Evolutionary conservation across 1,140 invertebrate species (phyloP), one percentile per base, ranked within the genome.

Genomic region (Philotrypesis tridentata): DNA sequence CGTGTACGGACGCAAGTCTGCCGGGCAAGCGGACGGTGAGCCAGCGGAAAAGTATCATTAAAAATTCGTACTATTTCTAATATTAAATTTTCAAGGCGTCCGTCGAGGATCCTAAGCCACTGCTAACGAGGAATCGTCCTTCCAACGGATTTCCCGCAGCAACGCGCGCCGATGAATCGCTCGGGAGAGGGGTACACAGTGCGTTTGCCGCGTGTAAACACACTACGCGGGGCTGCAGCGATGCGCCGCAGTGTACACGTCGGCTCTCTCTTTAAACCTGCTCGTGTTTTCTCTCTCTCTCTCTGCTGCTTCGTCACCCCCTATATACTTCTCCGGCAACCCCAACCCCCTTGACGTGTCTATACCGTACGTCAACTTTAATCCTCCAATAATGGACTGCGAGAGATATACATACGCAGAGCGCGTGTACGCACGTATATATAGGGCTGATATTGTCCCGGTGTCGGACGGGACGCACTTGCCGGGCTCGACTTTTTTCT

Each of bases 181-280:
- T 87, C 78, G 61, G 82, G 82, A n/a, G n/a, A n/a, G n/a, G n/a
- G n/a, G n/a, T n/a, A n/a, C n/a, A n/a, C n/a, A n/a, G n/a, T n/a
- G 83, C 84, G 86, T 88, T 88, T 88, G 73, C 85, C 84, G n/a
- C n/a, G 67, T 87, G 87, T 85, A 88, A 88, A 88, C 87, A 88
- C 77, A 80, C 84, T 71, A 71, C 70, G 77, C 74, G 63, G 75
- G 82, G 82, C 79, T n/a, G 75, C 76, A 61, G 61, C 37, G 40
- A 70, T 78, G 76, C 40, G 25, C 40, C 48, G 12, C 65, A 70
- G 27, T 60, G 55, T 60, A 79, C 27, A 79, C 67, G 14, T 17
- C 67, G 76, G n/a, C 43, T 79, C 61, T 79, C 61, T 74, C 73
- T 79, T 65, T 70, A 79, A 75, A 82, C 70, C 37, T 43, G 1